These are phyloP conservation scores for Cardiocondyla obscurior DNA, from an alignment of 1,140 invertebrate species.

Conservation along the genomic window DNA sequence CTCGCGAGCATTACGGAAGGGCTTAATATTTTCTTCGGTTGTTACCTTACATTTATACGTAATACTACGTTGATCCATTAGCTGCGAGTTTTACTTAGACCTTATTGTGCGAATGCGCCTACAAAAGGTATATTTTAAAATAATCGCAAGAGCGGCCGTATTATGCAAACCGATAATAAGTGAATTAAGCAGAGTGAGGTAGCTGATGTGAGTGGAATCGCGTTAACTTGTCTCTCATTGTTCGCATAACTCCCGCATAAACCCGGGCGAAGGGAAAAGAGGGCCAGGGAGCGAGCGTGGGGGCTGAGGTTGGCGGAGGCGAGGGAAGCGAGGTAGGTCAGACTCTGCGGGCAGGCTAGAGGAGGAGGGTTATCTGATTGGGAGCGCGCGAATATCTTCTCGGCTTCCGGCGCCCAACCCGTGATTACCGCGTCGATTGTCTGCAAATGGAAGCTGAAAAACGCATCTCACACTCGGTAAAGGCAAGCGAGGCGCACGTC, in stretches of 20 bases:
- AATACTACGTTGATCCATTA: no score
- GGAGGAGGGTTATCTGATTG: constrained; percentile 79
- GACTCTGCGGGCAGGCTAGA: constrained; percentile 51
- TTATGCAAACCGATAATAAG: background rate
- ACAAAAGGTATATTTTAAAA: no score
- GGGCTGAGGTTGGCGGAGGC: constrained; percentile 45
- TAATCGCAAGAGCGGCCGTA: background rate
- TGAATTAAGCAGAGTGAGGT: background rate
- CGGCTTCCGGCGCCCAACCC: constrained; percentile 80
- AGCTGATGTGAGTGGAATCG: constrained; percentile 32
- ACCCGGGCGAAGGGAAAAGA: background rate
- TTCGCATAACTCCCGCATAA: constrained; percentile 58
- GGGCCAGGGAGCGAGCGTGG: constrained; percentile 26
- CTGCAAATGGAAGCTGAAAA: constrained; percentile 80
- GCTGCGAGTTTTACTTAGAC: no score
- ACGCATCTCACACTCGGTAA: constrained; percentile 76
- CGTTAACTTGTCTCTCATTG: constrained; percentile 68
- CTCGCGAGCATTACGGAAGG: no score
- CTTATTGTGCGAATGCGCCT: no score
- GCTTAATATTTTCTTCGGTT: no score
- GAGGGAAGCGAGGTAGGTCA: constrained; percentile 61
- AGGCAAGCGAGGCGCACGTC: constrained; percentile 49
- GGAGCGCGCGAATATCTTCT: constrained; percentile 81
- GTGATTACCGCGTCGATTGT: constrained; percentile 81
- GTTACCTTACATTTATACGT: no score